Conservation (phyloP, 2,888 invertebrate genomes). For the Idaea aversata region DNA sequence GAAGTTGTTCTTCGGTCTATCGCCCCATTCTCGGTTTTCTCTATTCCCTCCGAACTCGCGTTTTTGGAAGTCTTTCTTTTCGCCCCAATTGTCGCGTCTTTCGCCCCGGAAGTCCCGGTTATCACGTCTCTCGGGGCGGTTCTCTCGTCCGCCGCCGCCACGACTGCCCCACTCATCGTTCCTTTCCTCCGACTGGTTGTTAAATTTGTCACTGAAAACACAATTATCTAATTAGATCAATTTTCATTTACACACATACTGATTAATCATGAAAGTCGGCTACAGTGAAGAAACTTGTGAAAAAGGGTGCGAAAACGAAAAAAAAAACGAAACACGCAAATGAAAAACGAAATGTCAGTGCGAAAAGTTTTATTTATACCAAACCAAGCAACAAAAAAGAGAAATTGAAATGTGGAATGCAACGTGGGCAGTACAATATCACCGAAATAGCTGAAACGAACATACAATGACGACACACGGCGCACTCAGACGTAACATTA, state of each 20-base stretch:
- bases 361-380: conserved; percentile 28
- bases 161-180: conserved; percentile 47
- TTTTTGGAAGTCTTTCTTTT: conserved; percentile 40
- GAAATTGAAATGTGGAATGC: conserved; percentile 9
- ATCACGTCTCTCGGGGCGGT: conserved; percentile 29
- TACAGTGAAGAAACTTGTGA: not conserved
- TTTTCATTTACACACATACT: not conserved
- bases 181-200: conserved; percentile 48
- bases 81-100: conserved; percentile 30
- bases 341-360: conserved; percentile 3
- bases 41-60: conserved; percentile 37
- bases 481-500: conserved; percentile 38
- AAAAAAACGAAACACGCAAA: conserved; percentile 4
- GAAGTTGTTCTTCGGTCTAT: conserved; percentile 56
- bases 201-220: conserved; percentile 43
- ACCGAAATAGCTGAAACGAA: conserved; percentile 46
- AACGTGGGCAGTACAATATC: conserved; percentile 18
- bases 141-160: conserved; percentile 30
- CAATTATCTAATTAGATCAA: not conserved
- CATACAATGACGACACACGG: conserved; percentile 34
- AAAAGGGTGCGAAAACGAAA: conserved; percentile 13
- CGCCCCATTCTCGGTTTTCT: conserved; percentile 34
- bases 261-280: not conserved
- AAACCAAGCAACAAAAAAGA: conserved; percentile 45
- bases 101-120: conserved; percentile 18